Conservation (phyloP, 2,797 vertebrate genomes). For the Monodelphis domestica region DNA sequence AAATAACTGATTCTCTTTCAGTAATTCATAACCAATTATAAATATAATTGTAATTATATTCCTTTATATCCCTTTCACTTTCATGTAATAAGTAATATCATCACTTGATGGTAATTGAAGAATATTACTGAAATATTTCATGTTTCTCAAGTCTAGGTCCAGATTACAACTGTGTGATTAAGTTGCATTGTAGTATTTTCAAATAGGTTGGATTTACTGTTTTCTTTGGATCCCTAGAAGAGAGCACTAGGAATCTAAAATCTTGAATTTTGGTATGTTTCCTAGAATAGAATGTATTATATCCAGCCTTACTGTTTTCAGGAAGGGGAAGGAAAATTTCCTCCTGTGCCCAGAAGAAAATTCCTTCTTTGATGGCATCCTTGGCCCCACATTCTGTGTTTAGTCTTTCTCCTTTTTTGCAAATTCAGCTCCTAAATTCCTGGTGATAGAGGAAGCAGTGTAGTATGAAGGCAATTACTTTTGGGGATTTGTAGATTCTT, state of each 20-base stretch:
- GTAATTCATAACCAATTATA: slow-evolving; percentile 57
- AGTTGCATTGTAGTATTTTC: slow-evolving; percentile 51
- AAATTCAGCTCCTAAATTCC: slow-evolving; percentile 23
- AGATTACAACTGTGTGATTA: slow-evolving; percentile 50
- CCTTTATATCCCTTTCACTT: slow-evolving; percentile 51
- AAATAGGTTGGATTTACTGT: slow-evolving; percentile 63
- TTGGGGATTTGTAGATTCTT: not conserved
- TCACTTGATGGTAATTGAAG: slow-evolving; percentile 5
- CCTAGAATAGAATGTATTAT: slow-evolving; percentile 57
- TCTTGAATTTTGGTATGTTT: slow-evolving; percentile 62
- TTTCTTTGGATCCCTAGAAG: slow-evolving; percentile 64
- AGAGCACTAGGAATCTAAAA: slow-evolving; percentile 49
- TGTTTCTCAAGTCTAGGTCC: slow-evolving; percentile 58
- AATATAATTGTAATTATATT: slow-evolving; percentile 57
- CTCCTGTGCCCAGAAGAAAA: slow-evolving; percentile 30
- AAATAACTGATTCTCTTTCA: slow-evolving; percentile 43
- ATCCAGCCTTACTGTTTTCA: slow-evolving; percentile 51
- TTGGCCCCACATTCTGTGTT: not conserved
- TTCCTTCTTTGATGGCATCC: slow-evolving; percentile 2
- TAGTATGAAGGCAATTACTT: not conserved
- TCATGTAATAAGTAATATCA: slow-evolving; percentile 69
- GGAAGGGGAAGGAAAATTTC: slow-evolving; percentile 34
- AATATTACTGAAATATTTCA: slow-evolving; percentile 47
- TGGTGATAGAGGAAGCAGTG: not conserved
- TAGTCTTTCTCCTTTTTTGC: slow-evolving; percentile 38